These are phyloP conservation scores for Cyanocitta stelleri DNA, from an alignment of 2,113 vertebrate species.

Conservation along the genomic window DNA sequence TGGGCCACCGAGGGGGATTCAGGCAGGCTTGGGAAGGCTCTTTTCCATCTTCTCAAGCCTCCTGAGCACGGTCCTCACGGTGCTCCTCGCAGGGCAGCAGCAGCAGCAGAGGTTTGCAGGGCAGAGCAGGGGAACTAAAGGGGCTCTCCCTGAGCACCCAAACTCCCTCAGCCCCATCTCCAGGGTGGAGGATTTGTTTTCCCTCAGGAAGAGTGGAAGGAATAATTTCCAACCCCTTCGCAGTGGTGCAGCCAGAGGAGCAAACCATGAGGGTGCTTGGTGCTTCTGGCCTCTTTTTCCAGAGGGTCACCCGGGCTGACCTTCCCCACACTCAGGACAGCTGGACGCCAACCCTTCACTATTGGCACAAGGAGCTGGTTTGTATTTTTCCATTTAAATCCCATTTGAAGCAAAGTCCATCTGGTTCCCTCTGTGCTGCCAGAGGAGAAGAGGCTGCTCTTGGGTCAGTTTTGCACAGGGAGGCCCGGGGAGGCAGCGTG, in stretches of 20 bases:
- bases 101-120: background rate
- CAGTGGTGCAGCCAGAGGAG: background rate
- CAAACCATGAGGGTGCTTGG: background rate
- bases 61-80: rapidly evolving
- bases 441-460: background rate
- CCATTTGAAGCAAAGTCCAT: background rate
- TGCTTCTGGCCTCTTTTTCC: background rate
- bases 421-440: background rate
- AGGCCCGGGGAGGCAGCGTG: rapidly evolving
- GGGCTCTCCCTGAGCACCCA: background rate
- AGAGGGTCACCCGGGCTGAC: background rate
- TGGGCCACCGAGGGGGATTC: background rate
- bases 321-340: background rate
- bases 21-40: background rate
- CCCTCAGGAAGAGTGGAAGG: background rate
- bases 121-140: background rate
- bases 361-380: background rate
- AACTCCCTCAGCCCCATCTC: background rate
- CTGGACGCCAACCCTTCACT: background rate
- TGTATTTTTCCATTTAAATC: constrained; percentile 34
- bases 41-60: background rate
- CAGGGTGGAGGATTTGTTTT: background rate
- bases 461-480: background rate
- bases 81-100: background rate
- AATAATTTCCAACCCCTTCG: rapidly evolving